Percentiles rank a stretch among this genome's conserved stretches.
phyloP scores from a whole-genome alignment of 2,888 invertebrate genomes.

The Phortica magna region DNA sequence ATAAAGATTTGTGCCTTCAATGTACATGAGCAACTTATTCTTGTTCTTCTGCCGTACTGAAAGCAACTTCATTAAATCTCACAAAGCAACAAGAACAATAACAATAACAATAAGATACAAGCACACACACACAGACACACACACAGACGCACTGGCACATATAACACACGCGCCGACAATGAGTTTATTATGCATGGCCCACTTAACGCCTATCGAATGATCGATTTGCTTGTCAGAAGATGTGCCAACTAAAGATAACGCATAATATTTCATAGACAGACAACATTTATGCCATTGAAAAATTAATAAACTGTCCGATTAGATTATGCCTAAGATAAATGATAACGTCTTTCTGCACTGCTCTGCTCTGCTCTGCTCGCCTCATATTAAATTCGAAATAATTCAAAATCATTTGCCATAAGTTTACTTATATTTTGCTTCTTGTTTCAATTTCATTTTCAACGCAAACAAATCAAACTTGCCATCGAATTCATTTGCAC shows the following conservation, averaged over 20 bases:
- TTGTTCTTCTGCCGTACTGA: too few relatives aligned
- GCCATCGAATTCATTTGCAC: too few relatives aligned
- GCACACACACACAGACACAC: too few relatives aligned
- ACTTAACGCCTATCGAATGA: background rate
- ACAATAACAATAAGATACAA: too few relatives aligned
- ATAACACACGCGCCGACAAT: background rate
- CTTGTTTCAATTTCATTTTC: too few relatives aligned
- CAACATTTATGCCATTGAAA: background rate
- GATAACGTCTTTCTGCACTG: background rate
- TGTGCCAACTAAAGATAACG: background rate
- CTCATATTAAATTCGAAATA: too few relatives aligned
- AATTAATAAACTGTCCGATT: constrained; percentile 29
- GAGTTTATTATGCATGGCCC: constrained; percentile 7
- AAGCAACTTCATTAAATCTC: too few relatives aligned
- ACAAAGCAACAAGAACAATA: background rate
- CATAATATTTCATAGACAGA: background rate
- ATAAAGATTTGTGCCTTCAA: constrained; percentile 64
- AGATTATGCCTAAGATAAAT: background rate
- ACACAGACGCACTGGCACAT: background rate
- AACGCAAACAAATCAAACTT: too few relatives aligned
- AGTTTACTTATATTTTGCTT: too few relatives aligned
- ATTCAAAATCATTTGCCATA: too few relatives aligned
- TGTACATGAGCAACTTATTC: too few relatives aligned
- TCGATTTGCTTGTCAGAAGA: background rate
- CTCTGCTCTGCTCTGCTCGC: too few relatives aligned